Percentiles rank a stretch among this genome's conserved stretches.
phyloP scores from a whole-genome alignment of 2,797 vertebrate genomes.

The Mus spretus region DNA sequence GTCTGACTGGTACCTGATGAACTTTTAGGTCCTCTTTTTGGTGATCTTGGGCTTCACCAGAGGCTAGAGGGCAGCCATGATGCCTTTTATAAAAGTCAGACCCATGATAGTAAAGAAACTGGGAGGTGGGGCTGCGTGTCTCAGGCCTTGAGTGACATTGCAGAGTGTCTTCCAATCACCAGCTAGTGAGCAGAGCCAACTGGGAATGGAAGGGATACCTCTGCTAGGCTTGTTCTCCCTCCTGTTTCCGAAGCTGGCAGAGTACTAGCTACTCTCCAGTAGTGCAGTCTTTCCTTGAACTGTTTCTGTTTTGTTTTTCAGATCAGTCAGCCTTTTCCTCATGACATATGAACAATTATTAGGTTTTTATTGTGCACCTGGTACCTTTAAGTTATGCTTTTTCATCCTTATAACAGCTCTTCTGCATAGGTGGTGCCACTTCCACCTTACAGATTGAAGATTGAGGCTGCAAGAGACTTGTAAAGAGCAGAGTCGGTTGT shows the following conservation, averaged over 20 bases:
- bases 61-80: too few relatives aligned
- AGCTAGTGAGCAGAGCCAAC: conserved; percentile 80
- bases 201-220: conserved; percentile 90
- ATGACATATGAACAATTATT: conserved; percentile 4
- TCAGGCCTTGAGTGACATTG: conserved; percentile 73
- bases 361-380: not conserved
- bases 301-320: not conserved
- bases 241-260: conserved; percentile 89
- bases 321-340: not conserved
- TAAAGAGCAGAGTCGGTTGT: not conserved
- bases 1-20: too few relatives aligned
- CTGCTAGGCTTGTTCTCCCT: conserved; percentile 89
- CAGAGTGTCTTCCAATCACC: conserved; percentile 88
- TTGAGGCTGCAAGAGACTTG: not conserved
- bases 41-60: too few relatives aligned
- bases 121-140: not conserved
- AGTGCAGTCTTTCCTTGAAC: conserved; percentile 40
- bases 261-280: conserved; percentile 88
- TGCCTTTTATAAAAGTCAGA: not conserved
- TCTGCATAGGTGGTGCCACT: not conserved
- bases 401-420: not conserved
- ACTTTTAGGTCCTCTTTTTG: too few relatives aligned
- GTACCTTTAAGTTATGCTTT: not conserved
- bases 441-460: not conserved
- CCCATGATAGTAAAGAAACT: not conserved